Evolutionary conservation across 2,797 vertebrate genomes (phyloP).

Genomic region (Sebastes diploproa): DNA sequence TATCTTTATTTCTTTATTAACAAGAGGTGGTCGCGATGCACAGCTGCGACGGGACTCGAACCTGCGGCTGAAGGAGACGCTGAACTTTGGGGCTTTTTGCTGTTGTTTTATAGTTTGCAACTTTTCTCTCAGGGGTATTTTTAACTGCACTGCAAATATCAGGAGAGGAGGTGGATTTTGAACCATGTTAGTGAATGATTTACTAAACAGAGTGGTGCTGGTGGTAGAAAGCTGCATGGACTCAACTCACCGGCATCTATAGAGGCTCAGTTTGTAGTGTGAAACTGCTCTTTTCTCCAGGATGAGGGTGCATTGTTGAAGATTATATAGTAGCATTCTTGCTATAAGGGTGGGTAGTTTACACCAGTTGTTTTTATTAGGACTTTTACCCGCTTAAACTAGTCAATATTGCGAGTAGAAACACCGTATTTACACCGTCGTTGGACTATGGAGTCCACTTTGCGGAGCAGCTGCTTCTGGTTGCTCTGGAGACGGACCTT

Average conservation of each 20-base stretch:
- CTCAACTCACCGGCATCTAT: background rate
- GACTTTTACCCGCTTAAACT: background rate
- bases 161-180: background rate
- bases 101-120: constrained; percentile 11
- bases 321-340: background rate
- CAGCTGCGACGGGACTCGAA: background rate
- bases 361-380: background rate
- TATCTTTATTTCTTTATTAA: background rate
- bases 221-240: background rate
- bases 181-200: background rate
- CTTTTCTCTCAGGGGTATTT: constrained; percentile 30
- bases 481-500: constrained; percentile 80
- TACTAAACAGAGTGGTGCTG: background rate
- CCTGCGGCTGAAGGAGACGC: constrained; percentile 14
- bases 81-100: constrained; percentile 39
- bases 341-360: background rate
- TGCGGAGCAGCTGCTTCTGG: constrained; percentile 63
- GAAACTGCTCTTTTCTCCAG: background rate
- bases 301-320: constrained; percentile 2
- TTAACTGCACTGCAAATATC: background rate
- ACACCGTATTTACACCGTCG: background rate
- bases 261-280: background rate
- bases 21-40: constrained; percentile 8
- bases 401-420: background rate
- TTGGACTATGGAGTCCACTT: constrained; percentile 68